Conservation (phyloP, 2,113 vertebrate genomes). For the Tragelaphus scriptus region DNA sequence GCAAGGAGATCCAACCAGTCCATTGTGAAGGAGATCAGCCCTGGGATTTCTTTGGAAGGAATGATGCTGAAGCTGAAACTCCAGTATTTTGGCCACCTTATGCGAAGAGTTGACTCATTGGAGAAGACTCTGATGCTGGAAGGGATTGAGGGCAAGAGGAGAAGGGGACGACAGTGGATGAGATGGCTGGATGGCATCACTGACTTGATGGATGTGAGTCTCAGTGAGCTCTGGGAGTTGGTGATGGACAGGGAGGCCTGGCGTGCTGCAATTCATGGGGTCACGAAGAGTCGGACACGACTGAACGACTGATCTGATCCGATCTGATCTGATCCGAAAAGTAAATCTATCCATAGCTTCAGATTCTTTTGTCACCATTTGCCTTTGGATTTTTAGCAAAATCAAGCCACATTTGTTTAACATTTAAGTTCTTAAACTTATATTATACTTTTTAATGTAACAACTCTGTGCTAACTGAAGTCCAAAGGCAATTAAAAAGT, state of each 20-base stretch:
- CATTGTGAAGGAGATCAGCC: too few species aligned
- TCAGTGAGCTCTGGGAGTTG: too few species aligned
- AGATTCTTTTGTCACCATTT: slow-evolving; percentile 24
- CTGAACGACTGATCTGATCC: too few species aligned
- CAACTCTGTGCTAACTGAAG: neutral
- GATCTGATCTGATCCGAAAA: neutral
- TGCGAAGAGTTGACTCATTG: too few species aligned
- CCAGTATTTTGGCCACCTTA: too few species aligned
- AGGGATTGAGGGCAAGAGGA: neutral
- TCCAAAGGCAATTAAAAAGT: slow-evolving; percentile 18
- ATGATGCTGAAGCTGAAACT: too few species aligned
- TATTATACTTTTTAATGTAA: slow-evolving; percentile 21
- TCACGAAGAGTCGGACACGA: too few species aligned
- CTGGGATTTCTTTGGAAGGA: too few species aligned
- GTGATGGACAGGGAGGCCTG: too few species aligned
- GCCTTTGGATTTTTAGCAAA: slow-evolving; percentile 34
- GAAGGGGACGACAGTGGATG: neutral
- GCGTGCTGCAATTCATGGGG: too few species aligned
- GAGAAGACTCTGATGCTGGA: neutral
- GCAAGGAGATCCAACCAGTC: too few species aligned
- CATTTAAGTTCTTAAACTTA: neutral
- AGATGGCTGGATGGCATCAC: neutral
- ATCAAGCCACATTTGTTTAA: slow-evolving; percentile 1
- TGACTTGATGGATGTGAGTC: neutral
- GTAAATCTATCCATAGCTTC: neutral